phyloP scores from a whole-genome alignment of 1,140 invertebrate species.

The Papilio machaon region DNA sequence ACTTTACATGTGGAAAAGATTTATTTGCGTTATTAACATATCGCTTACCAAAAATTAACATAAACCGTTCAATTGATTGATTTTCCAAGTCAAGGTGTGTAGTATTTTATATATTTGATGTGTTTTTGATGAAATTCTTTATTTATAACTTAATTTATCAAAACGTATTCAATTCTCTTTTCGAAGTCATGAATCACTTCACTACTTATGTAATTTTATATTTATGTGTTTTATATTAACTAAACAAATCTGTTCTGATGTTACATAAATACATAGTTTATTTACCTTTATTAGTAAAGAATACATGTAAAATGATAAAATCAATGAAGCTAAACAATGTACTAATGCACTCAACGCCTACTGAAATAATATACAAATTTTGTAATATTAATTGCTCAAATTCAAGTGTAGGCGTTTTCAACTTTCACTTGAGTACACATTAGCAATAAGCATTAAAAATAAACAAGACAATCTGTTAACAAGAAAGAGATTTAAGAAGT shows the following conservation, averaged over 20 bases:
- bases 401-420: neutral
- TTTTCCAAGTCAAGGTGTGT: slow-evolving; percentile 1
- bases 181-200: neutral
- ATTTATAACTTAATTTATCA: slow-evolving; percentile 32
- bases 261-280: neutral
- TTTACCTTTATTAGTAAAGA: neutral
- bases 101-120: neutral
- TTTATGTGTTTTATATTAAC: neutral
- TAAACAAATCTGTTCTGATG: neutral
- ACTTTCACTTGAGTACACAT: neutral
- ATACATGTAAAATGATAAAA: neutral
- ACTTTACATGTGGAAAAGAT: slow-evolving; percentile 3
- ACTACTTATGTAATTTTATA: neutral
- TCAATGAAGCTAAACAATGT: too few relatives aligned
- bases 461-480: neutral
- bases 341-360: neutral
- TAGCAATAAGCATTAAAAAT: neutral
- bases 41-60: slow-evolving; percentile 17
- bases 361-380: neutral
- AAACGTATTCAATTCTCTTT: neutral
- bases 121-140: neutral
- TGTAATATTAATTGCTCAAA: neutral
- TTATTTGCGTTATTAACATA: slow-evolving; percentile 26
- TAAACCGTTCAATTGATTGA: slow-evolving; percentile 27
- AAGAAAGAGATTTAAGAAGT: neutral